Evolutionary conservation across 1,140 invertebrate species (phyloP).

Genomic region (Drosophila littoralis): DNA sequence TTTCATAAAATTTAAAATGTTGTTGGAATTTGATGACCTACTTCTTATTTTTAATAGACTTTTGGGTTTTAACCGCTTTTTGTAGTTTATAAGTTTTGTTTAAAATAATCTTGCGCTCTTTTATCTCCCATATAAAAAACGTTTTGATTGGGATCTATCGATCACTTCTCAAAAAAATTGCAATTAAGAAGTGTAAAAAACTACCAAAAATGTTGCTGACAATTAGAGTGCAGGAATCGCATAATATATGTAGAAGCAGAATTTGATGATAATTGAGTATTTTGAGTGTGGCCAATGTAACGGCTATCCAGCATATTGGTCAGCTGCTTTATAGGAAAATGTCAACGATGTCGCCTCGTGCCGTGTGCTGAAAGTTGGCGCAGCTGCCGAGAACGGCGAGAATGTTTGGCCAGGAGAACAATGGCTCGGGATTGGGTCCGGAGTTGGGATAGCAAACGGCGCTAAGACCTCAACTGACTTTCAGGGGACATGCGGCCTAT

Average conservation of each 20-base stretch:
- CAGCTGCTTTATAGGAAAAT: constrained; percentile 26
- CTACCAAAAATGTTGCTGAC: too few relatives aligned
- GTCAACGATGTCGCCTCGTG: constrained; percentile 36
- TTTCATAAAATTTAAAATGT: too few relatives aligned
- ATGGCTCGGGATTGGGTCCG: constrained; percentile 48
- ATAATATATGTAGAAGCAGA: neutral
- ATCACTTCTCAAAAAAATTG: too few relatives aligned
- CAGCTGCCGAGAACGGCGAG: constrained; percentile 34
- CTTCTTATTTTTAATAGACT: too few relatives aligned
- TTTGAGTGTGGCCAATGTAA: constrained; percentile 11
- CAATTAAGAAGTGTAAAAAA: too few relatives aligned
- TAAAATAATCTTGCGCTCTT: too few relatives aligned
- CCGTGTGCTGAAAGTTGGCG: constrained; percentile 45
- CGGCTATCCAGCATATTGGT: constrained; percentile 22
- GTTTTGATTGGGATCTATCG: too few relatives aligned
- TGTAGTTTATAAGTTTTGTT: too few relatives aligned
- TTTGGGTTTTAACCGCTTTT: too few relatives aligned
- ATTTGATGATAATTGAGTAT: too few relatives aligned
- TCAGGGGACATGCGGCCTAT: constrained; percentile 61
- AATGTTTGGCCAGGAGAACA: constrained; percentile 48
- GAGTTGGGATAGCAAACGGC: constrained; percentile 55
- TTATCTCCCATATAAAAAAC: too few relatives aligned
- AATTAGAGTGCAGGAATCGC: neutral
- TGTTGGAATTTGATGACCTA: too few relatives aligned
- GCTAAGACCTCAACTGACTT: constrained; percentile 71